These are phyloP conservation scores for Pterocles orientalis DNA, from an alignment of 2,113 vertebrate genomes.

Conservation along the genomic window DNA sequence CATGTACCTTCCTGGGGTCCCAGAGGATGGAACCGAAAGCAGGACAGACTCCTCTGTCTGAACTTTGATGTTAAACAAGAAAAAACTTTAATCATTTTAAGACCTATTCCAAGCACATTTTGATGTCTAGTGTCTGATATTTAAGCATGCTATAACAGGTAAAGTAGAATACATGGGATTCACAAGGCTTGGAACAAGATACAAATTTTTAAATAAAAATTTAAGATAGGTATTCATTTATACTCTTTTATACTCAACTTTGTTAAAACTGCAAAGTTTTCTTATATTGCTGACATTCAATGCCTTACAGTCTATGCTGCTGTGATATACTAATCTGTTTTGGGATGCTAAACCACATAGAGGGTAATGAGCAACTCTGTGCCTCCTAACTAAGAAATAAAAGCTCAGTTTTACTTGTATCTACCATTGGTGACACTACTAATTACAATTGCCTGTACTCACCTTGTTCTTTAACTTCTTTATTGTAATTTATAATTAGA, in stretches of 20 bases:
- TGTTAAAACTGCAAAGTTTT: background rate
- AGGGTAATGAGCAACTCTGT: background rate
- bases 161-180: background rate
- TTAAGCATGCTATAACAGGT: background rate
- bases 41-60: background rate
- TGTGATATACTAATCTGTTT: background rate
- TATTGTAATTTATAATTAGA: background rate
- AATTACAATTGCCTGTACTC: background rate
- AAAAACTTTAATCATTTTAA: slow-evolving; percentile 1
- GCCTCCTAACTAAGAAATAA: background rate
- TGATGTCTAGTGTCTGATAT: background rate
- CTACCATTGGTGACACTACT: background rate
- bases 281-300: background rate
- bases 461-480: background rate
- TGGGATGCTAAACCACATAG: background rate
- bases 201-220: background rate
- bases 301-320: background rate
- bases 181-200: background rate
- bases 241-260: background rate
- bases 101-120: background rate
- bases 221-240: background rate
- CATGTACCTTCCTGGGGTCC: slow-evolving; percentile 6
- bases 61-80: slow-evolving; percentile 32
- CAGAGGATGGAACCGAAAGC: background rate
- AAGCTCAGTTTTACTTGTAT: background rate